Base-by-base conservation (phyloP, 2,797 vertebrate species). In the Bufotes viridis region DNA sequence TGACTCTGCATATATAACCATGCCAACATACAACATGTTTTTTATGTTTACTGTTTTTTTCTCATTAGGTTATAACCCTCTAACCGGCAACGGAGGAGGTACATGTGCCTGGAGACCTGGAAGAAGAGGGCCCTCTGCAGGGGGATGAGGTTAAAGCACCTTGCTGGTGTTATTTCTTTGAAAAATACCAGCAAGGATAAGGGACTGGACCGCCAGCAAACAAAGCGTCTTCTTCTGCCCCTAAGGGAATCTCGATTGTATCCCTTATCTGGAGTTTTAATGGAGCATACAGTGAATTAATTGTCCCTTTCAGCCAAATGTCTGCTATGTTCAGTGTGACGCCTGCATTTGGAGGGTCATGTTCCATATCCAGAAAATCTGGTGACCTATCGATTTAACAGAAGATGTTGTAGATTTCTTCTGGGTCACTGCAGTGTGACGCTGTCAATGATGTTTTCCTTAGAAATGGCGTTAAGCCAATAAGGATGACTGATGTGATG, bases 131-230 rank as follows among this genome's bases (percentile, higher is more conserved):
- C 97, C 97, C 0, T 97, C 98, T 0, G 91, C 96, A 0, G 96
- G 97, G 0, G 97, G 97, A 93, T 99, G 98, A 98, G 96, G 97
- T 96, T 99, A 99, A 94, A 20, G 96, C 88, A 69, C 78, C 87
- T 92, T 92, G 93, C 92, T 91, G 9, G 90, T 92, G 92, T 85
- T 79, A 1, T 34, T 53, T 89, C 2, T n/a, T 75, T 76, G 14
- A 1, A 82, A 0, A 86, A 91, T 93, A 90, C 92, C 90, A 90
- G 90, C 91, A 91, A 91, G 92, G 84, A 86, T 55, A 85, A 84
- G 80, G 81, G 14, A 85, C 90, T 81, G 93, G 91, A 82, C 88
- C 42, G 88, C 89, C 87, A 79, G 6, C 92, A 94, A 93, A 92
- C 92, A 34, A 89, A 90, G 92, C 79, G 79, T 90, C n/a, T 92